Base-by-base conservation (phyloP, 92 coral and sea anemone genomes). In the Ricordea florida region DNA sequence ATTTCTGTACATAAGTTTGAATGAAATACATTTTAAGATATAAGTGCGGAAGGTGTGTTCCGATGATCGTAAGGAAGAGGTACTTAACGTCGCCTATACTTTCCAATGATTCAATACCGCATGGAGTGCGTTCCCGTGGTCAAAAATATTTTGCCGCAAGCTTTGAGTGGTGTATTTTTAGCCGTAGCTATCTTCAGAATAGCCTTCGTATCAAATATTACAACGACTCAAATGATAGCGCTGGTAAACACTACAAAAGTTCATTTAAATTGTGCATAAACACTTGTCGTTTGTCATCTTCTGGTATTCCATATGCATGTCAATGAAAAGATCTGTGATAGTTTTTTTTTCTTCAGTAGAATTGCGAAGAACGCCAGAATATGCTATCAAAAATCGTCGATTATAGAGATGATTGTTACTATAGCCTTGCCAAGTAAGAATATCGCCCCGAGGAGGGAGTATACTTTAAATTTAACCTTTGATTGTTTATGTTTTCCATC, bases 191-290 rank as follows among this genome's bases (percentile, higher is more conserved):
- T 34, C 41, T 33, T 18, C 24, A 35, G 6, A 23, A 14, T 48
- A 11, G 17, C 36, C 30, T n/a, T n/a, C 14, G 28, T 1, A 38
- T 55, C 21, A 15, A 70, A 9, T 42, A 35, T 51, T 10, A 55
- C 28, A 55, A 28, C 44, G 15, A 35, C 33, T 38, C 29, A 14
- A 15, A 22, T 40, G 40, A 70, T 67, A 34, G 51, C 22, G 51
- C 34, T 51, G 11, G 63, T 70, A 55, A 70, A 70, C 66, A 70
- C 65, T 70, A n/a, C n/a, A n/a, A n/a, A n/a, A n/a, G n/a, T n/a
- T n/a, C n/a, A n/a, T n/a, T n/a, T n/a, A n/a, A n/a, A n/a, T n/a
- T n/a, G n/a, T n/a, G n/a, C n/a, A n/a, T n/a, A n/a, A n/a, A n/a
- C n/a, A n/a, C n/a, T n/a, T n/a, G n/a, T n/a, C n/a, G n/a, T n/a